phyloP scores from a whole-genome alignment of 2,888 invertebrate genomes.

The Subacronicta megacephala region DNA sequence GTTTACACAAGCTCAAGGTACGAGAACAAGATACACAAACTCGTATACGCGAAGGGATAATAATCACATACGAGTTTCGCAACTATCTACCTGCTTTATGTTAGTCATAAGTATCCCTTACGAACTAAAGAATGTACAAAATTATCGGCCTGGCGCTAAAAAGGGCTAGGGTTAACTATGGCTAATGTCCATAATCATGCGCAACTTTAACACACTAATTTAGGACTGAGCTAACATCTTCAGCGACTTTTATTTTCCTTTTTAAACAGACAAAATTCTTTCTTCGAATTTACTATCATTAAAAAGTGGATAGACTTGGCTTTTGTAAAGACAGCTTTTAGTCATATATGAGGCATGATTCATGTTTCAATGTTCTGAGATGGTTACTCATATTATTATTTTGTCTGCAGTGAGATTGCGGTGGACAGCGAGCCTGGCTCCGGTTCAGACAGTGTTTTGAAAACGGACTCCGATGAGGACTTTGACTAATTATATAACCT shows the following conservation, averaged over 20 bases:
- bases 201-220: slow-evolving; percentile 46
- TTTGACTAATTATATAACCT: slow-evolving; percentile 74
- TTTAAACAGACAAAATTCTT: slow-evolving; percentile 12
- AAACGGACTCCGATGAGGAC: slow-evolving; percentile 87
- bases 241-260: neutral
- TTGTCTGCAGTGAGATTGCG: slow-evolving; percentile 74
- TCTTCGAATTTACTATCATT: slow-evolving; percentile 18
- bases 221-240: slow-evolving; percentile 16
- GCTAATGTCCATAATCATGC: slow-evolving; percentile 36
- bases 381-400: slow-evolving; percentile 1
- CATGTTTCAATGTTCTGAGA: slow-evolving; percentile 1
- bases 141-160: slow-evolving; percentile 35
- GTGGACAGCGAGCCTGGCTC: slow-evolving; percentile 85
- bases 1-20: slow-evolving; percentile 54
- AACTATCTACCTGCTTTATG: slow-evolving; percentile 46
- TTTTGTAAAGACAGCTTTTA: slow-evolving; percentile 1
- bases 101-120: slow-evolving; percentile 49
- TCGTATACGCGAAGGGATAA: slow-evolving; percentile 44
- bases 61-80: slow-evolving; percentile 57
- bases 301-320: neutral
- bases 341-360: neutral
- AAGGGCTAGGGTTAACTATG: slow-evolving; percentile 38
- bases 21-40: slow-evolving; percentile 49
- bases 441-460: slow-evolving; percentile 85
- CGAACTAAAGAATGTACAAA: slow-evolving; percentile 40